Evolutionary conservation across 2,113 vertebrate genomes (phyloP).

Genomic region (Gobiocypris rarus): DNA sequence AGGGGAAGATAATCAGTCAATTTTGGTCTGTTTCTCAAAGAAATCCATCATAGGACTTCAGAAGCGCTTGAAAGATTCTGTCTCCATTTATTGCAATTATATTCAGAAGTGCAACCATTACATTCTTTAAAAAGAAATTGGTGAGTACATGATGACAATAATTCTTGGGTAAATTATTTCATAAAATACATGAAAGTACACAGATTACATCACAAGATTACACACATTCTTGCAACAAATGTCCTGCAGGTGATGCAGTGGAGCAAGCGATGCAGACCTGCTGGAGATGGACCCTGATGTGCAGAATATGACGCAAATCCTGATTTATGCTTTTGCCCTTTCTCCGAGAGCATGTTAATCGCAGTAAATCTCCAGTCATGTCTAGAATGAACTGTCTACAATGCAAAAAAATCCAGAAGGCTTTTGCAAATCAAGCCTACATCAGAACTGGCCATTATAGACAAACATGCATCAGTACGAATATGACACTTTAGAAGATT

Average conservation of each 20-base stretch:
- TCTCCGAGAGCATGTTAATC: conserved; percentile 33
- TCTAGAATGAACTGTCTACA: conserved; percentile 51
- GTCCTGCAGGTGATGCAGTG: background rate
- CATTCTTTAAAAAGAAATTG: background rate
- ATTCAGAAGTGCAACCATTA: background rate
- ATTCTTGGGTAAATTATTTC: background rate
- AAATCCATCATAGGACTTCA: background rate
- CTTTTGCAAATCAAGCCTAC: conserved; percentile 44
- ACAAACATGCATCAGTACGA: conserved; percentile 45
- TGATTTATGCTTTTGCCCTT: conserved; percentile 62
- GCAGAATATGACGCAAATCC: conserved; percentile 47
- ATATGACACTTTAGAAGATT: conserved; percentile 35
- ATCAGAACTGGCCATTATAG: conserved; percentile 14
- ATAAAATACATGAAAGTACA: background rate
- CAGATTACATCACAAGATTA: background rate
- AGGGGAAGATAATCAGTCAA: background rate
- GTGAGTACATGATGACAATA: background rate
- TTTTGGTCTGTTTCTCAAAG: background rate
- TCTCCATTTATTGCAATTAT: background rate
- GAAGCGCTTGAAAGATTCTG: background rate
- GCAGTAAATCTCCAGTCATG: conserved; percentile 49
- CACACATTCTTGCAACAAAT: background rate
- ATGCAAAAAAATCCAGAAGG: conserved; percentile 55
- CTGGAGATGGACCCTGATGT: conserved; percentile 35
- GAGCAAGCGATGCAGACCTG: conserved; percentile 15